Conservation (phyloP, 2,113 vertebrate genomes). For the Pedionomus torquatus region DNA sequence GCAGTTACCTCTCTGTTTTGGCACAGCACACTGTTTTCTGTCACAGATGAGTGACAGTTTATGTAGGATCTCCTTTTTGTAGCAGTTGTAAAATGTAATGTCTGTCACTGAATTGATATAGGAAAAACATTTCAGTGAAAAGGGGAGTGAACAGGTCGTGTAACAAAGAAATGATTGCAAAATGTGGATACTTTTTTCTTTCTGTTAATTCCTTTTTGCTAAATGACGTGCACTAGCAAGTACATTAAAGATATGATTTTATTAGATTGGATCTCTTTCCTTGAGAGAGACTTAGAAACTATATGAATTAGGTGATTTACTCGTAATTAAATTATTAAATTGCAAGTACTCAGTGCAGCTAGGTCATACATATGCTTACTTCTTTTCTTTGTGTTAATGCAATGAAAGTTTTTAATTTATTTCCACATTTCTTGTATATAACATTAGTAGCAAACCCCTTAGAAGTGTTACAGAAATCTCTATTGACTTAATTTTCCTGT, state of each 20-base stretch:
- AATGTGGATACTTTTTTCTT: neutral
- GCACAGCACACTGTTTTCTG: neutral
- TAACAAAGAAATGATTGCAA: neutral
- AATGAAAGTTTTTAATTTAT: neutral
- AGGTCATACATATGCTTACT: too few species aligned
- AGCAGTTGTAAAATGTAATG: neutral
- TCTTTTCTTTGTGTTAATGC: neutral
- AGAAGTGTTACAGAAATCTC: neutral
- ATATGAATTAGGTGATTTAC: neutral
- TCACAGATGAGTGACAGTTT: neutral
- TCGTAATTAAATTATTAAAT: neutral
- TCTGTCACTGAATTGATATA: neutral
- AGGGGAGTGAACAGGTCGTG: neutral
- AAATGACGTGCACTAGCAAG: neutral
- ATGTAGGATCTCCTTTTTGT: neutral
- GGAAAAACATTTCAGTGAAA: neutral
- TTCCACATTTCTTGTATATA: neutral
- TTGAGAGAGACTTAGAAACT: neutral
- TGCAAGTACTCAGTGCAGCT: neutral
- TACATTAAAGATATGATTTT: neutral
- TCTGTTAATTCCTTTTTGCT: neutral
- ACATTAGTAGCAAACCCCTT: neutral
- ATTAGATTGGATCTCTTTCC: neutral
- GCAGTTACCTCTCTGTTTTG: neutral
- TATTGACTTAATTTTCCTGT: neutral